Conservation (phyloP, 2,797 vertebrate genomes). For the Cygnus olor region DNA sequence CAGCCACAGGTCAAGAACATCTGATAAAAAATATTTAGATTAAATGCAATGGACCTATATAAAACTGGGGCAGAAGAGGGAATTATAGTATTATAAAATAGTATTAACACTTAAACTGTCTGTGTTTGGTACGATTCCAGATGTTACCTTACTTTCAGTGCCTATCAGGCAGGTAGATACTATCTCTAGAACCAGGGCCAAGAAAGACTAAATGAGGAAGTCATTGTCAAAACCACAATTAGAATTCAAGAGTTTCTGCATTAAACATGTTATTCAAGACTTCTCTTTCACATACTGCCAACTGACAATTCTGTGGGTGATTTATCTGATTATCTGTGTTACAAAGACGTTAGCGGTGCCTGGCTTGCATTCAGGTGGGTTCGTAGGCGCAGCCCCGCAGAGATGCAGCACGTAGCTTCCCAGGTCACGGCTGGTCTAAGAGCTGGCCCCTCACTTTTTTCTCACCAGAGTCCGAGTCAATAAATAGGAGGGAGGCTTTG, state of each 20-base stretch:
- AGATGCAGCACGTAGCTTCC: not conserved
- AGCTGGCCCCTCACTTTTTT: not conserved
- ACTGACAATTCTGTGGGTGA: constrained; percentile 3
- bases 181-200: constrained; percentile 43
- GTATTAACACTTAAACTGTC: not conserved
- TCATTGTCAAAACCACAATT: constrained; percentile 40
- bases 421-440: not conserved
- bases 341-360: not conserved
- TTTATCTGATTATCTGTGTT: constrained; percentile 30
- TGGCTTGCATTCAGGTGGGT: not conserved
- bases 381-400: not conserved
- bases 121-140: not conserved
- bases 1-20: not conserved
- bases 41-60: not conserved
- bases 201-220: constrained; percentile 48
- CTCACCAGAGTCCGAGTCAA: rapidly evolving
- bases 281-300: constrained; percentile 53
- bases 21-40: not conserved
- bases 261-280: constrained; percentile 18
- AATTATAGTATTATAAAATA: not conserved
- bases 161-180: constrained; percentile 29
- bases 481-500: not conserved
- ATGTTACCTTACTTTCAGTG: not conserved
- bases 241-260: constrained; percentile 20
- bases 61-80: not conserved